phyloP scores from a whole-genome alignment of 2,113 vertebrate genomes.

The Nestor notabilis region DNA sequence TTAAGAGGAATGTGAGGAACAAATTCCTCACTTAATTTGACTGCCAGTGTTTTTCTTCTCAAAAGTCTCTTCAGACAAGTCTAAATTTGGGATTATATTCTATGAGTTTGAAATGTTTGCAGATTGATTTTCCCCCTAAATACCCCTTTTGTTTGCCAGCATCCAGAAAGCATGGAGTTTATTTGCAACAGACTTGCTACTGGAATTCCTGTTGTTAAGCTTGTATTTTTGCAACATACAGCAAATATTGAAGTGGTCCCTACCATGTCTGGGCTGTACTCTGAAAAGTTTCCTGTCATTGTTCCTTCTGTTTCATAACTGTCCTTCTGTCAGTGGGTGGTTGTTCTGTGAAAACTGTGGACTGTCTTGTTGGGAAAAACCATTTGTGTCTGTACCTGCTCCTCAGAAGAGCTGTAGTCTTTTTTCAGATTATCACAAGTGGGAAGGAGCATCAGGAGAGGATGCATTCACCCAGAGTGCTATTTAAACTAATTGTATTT shows the following conservation, averaged over 20 bases:
- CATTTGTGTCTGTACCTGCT: background rate
- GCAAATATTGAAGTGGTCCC: background rate
- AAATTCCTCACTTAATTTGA: background rate
- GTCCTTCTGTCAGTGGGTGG: background rate
- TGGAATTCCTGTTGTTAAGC: background rate
- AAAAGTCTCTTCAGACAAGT: background rate
- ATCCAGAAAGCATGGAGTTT: background rate
- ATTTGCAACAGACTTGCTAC: background rate
- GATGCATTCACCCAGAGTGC: background rate
- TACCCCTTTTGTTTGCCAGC: background rate
- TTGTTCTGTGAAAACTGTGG: background rate
- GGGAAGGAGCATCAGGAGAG: background rate
- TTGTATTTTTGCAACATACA: background rate
- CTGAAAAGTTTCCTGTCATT: background rate
- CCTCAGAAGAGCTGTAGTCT: background rate
- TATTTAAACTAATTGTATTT: background rate
- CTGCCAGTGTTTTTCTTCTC: background rate
- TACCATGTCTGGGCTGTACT: background rate
- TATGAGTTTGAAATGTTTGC: background rate
- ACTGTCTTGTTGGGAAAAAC: background rate
- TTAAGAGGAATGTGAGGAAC: background rate
- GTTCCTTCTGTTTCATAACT: background rate
- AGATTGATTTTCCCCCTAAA: background rate
- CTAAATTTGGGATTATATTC: background rate
- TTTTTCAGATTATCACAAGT: background rate